Base-by-base conservation (phyloP, 2,797 vertebrate species). In the Discoglossus pictus region DNA sequence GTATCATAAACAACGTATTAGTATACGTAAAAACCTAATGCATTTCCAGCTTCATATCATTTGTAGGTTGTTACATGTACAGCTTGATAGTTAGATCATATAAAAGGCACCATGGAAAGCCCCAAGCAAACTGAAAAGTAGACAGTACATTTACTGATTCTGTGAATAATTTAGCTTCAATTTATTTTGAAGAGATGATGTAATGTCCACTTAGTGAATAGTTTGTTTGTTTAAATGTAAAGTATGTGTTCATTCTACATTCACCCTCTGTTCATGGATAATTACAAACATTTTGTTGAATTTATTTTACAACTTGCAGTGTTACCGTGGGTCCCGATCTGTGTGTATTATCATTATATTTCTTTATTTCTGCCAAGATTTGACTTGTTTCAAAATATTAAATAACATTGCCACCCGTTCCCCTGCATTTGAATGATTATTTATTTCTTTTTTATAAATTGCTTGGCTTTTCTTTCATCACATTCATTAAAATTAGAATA, bases 201-300 rank as follows among this genome's bases (percentile, higher is more conserved):
- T 68, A 51, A 61, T 42, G 27, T 35, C 9, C 25, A 36, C 55
- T 60, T 61, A 68, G 27, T 68, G 42, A 68, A 68, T 61, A 44
- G 48, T 44, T 53, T 68, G 65, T 68, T 61, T 68, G 56, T 27
- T 18, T 46, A 44, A 51, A 60, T 51, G 65, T 67, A 51, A 58
- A 60, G 65, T 44, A 68, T 60, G 55, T 51, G 39, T 53, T 68
- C 55, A 60, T 25, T 15, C 35, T 51, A 12, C 24, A 10, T 48
- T 21, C 20, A n/a, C 35, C 34, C 36, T 4, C 5, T n/a, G 18
- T 68, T 61, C 18, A 27, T 36, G 47, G n/a, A 68, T 34, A 60
- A 68, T 61, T 52, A 52, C 36, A 53, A 43, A 68, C 35, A 68
- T 68, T 61, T 53, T 12, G 52, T 31, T 16, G 38, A n/a, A 51